These are phyloP conservation scores for Shinisaurus crocodilurus DNA, from an alignment of 2,113 vertebrate species.

Conservation along the genomic window DNA sequence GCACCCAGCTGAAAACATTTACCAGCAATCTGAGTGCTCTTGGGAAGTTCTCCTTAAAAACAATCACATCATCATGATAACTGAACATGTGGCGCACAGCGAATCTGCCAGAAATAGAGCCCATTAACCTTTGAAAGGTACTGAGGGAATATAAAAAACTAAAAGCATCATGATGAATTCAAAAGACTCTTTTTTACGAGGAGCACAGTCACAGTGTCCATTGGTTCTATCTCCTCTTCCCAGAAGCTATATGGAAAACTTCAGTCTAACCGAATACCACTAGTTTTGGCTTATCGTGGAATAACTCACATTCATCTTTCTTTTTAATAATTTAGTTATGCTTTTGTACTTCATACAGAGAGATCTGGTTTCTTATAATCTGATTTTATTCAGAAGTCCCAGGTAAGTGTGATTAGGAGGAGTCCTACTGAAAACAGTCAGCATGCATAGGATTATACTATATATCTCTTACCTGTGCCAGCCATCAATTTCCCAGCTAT, in stretches of 20 bases:
- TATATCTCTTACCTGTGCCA: background rate
- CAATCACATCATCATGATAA: slow-evolving; percentile 15
- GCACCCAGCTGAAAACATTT: slow-evolving; percentile 16
- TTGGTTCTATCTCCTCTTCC: background rate
- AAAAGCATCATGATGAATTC: background rate
- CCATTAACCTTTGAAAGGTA: slow-evolving; percentile 2
- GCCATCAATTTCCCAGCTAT: background rate
- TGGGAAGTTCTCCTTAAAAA: slow-evolving; percentile 10
- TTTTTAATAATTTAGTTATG: too few species aligned
- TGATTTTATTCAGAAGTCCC: background rate
- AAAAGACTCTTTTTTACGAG: slow-evolving; percentile 16
- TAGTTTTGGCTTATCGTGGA: background rate
- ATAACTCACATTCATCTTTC: background rate
- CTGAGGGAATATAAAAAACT: background rate
- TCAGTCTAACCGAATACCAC: background rate
- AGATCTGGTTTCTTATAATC: background rate
- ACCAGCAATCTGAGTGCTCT: slow-evolving; percentile 10
- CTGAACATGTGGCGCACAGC: background rate
- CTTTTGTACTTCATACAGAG: background rate
- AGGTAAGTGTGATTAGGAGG: background rate
- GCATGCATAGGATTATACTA: background rate
- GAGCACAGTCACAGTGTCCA: background rate
- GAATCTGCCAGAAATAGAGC: slow-evolving; percentile 18
- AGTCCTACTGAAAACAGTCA: background rate
- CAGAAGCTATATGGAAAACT: background rate